These are phyloP conservation scores for Tenrec ecaudatus DNA, from an alignment of 2,113 vertebrate species.

Conservation along the genomic window DNA sequence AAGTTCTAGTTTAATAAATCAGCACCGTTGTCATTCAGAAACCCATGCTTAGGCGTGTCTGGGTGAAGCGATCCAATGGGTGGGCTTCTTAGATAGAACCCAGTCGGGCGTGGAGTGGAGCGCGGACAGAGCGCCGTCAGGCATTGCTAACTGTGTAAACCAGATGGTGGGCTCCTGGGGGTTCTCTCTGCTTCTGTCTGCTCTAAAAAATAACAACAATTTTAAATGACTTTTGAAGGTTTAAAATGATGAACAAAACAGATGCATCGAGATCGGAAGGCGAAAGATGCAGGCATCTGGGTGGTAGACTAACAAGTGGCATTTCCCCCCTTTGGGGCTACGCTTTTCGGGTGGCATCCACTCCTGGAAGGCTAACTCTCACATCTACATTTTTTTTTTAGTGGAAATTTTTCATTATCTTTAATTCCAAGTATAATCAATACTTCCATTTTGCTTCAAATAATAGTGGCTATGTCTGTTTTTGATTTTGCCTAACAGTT, in stretches of 20 bases:
- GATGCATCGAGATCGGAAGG: not conserved
- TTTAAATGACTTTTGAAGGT: not conserved
- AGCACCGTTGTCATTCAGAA: not conserved
- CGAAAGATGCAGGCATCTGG: not conserved
- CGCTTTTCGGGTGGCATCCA: not conserved
- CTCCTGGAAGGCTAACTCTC: not conserved
- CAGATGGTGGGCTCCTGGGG: rapidly evolving
- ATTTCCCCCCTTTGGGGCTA: not conserved
- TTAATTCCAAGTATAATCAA: too few species aligned
- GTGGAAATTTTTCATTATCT: too few species aligned
- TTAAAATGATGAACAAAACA: not conserved
- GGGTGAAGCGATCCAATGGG: not conserved
- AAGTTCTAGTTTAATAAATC: not conserved
- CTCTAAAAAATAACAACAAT: not conserved
- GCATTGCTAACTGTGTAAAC: not conserved
- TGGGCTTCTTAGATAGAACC: not conserved
- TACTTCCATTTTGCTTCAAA: too few species aligned
- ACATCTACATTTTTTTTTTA: too few species aligned
- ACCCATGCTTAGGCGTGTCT: not conserved
- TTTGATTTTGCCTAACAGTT: too few species aligned
- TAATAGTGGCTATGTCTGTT: too few species aligned
- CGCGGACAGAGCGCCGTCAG: not conserved
- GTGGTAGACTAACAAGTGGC: too few species aligned
- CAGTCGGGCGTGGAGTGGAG: too few species aligned
- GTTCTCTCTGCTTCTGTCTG: not conserved